Percentiles rank a stretch among this genome's conserved stretches.
These are phyloP conservation scores for Napeogenes sylphis DNA, from an alignment of 2,888 invertebrate species.

Conservation along the genomic window DNA sequence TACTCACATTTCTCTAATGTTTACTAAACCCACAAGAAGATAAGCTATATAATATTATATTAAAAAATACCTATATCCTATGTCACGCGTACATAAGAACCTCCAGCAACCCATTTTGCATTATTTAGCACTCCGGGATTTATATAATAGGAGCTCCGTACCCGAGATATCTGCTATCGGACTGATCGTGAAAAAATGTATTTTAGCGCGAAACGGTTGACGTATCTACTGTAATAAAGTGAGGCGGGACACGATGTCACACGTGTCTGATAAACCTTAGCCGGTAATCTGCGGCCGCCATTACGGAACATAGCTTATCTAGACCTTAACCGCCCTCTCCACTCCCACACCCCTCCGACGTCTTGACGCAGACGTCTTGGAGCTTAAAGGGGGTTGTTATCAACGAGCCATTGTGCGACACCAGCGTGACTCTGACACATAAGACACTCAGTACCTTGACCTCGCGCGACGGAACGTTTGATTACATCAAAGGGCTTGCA, in stretches of 20 bases:
- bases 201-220: neutral
- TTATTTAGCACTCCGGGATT: neutral
- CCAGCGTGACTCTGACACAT: neutral
- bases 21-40: too few relatives aligned
- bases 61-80: too few relatives aligned
- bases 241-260: conserved; percentile 2
- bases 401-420: neutral
- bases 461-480: neutral
- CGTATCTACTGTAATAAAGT: conserved; percentile 2
- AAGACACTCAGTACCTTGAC: neutral
- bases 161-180: neutral
- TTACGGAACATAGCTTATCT: conserved; percentile 6
- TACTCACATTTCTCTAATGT: too few relatives aligned
- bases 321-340: neutral
- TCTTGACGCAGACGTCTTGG: neutral
- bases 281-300: neutral
- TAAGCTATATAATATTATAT: too few relatives aligned
- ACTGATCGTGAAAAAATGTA: conserved; percentile 3
- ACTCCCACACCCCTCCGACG: neutral
- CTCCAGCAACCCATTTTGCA: neutral
- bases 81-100: too few relatives aligned
- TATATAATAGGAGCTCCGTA: conserved; percentile 1
- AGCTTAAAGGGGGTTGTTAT: neutral
- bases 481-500: too few relatives aligned
- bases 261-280: conserved; percentile 8